Base-by-base conservation (phyloP, 2,113 vertebrate species). In the Riparia riparia region DNA sequence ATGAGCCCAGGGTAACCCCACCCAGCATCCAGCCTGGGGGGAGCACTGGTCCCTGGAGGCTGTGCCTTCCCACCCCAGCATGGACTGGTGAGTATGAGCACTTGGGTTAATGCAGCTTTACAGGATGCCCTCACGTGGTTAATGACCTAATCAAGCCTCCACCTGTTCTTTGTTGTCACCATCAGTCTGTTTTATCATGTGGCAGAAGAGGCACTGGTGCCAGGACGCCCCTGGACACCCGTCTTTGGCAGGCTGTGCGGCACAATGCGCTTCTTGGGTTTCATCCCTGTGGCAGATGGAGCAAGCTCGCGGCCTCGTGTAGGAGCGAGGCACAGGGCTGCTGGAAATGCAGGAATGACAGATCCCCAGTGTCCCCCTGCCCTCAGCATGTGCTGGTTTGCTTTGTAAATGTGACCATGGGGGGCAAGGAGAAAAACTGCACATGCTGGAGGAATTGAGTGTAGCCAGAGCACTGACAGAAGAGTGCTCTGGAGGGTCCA, bases 121-220 rank as follows among this genome's bases (percentile, higher is more conserved):
- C 95, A 80, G 65, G 65, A 82, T 58, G 47, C 53, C 19, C 39
- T 82, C 82, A 61, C 47, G 3, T 37, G 86, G 39, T 71, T 47
- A 17, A 83, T 60, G 92, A 79, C 70, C 86, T 82, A 42, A 86
- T 96, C 93, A 96, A 92, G 76, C 76, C 65, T 72, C 74, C 96
- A 97, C 95, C 96, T 97, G 96, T 56, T 94, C 72, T 82, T 56
- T 63, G 16, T 77, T 96, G 74, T 96, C 95, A 90, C 50, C 91
- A 65, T 29, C 89, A 24, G 51, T n/a, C 79, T 96, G 82, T 68
- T 86, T 56, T 63, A n/a, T 73, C 91, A 18, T 25, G 56, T 79
- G 79, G 84, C 82, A 89, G 93, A 44, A 31, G 82, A 72, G 41
- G 9, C 0, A 0, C 32, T 17, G 60, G 72, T 92, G 95, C 86